Conservation (phyloP, 2,888 invertebrate genomes). For the Nemurella pictetii region DNA sequence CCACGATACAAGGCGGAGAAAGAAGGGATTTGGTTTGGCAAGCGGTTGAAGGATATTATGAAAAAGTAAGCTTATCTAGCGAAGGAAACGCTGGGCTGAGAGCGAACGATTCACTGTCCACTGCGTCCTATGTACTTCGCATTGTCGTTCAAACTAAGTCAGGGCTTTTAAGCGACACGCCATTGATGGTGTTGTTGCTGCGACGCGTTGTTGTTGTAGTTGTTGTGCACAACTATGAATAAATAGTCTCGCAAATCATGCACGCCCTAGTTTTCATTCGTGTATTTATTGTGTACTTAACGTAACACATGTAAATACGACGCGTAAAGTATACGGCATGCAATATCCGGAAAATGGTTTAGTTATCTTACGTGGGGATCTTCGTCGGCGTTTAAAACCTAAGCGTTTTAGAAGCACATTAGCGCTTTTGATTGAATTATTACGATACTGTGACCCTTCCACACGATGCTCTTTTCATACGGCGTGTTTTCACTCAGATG, state of each 20-base stretch:
- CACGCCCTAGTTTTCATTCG: background rate
- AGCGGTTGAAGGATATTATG: background rate
- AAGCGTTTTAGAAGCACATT: constrained; percentile 8
- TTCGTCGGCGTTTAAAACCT: background rate
- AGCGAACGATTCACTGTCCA: background rate
- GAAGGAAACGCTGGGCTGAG: background rate
- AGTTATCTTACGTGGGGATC: background rate
- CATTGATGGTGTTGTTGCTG: background rate
- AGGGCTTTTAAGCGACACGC: background rate
- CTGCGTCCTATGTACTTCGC: background rate
- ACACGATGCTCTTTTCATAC: background rate
- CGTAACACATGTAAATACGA: background rate
- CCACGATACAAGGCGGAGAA: background rate
- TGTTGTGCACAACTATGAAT: background rate
- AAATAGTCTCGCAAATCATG: background rate
- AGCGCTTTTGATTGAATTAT: background rate
- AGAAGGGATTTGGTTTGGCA: background rate
- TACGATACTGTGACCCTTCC: background rate
- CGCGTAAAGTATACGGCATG: background rate
- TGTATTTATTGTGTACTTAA: background rate
- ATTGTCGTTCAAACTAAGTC: background rate
- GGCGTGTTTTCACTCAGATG: background rate
- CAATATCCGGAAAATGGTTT: constrained; percentile 1
- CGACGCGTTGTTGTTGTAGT: background rate
- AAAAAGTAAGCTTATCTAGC: background rate